Conservation (phyloP, 2,888 invertebrate genomes). For the Athalia cordata region DNA sequence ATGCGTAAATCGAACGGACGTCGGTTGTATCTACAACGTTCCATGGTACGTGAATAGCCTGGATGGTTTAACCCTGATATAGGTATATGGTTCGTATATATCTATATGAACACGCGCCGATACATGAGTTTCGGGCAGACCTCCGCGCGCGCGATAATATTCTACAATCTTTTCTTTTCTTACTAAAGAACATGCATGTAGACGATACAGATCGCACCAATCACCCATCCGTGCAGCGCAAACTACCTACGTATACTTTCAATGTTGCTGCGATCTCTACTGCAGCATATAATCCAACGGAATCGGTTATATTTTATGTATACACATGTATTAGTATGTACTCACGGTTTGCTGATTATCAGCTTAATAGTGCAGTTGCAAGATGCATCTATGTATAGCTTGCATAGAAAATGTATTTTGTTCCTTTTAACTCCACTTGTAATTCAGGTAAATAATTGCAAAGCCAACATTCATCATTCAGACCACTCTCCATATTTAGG, state of each 20-base stretch:
- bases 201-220: slow-evolving; percentile 33
- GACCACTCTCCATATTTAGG: too few relatives aligned
- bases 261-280: neutral
- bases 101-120: slow-evolving; percentile 42
- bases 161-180: slow-evolving; percentile 22
- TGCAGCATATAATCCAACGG: slow-evolving; percentile 10
- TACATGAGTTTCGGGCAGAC: slow-evolving; percentile 42
- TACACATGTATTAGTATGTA: neutral
- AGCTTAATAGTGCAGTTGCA: too few relatives aligned
- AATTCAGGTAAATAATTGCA: too few relatives aligned
- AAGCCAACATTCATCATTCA: too few relatives aligned
- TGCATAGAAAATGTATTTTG: too few relatives aligned
- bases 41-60: slow-evolving; percentile 5
- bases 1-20: slow-evolving; percentile 45
- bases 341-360: too few relatives aligned
- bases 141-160: slow-evolving; percentile 40
- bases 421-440: too few relatives aligned
- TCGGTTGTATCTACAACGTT: slow-evolving; percentile 32
- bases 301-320: too few relatives aligned
- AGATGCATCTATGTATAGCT: too few relatives aligned
- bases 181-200: slow-evolving; percentile 32
- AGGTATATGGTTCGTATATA: slow-evolving; percentile 22
- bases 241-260: neutral
- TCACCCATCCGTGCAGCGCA: neutral
- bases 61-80: neutral